Evolutionary conservation across 2,113 vertebrate genomes (phyloP), one percentile per base, ranked within the genome.

Genomic region (Meriones unguiculatus): DNA sequence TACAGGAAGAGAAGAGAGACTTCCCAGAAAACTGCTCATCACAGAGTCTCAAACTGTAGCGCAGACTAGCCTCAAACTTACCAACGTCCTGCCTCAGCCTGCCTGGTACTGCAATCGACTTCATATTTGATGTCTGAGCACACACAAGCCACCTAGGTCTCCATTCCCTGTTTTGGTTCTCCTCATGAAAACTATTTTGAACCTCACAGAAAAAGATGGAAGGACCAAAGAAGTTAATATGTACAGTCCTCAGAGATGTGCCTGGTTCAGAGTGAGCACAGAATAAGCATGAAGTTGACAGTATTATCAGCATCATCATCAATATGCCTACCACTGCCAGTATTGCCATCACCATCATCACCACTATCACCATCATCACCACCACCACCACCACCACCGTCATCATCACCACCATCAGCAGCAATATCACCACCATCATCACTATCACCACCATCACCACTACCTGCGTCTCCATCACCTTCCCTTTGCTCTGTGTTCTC

Each of bases 261-360:
- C 12, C 35, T 2, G 20, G 35, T 35, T 80, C 91, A 93, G 9
- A 54, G 25, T 24, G 3, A 57, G 67, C 35, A 30, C 12, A 0
- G 32, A 5, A 46, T 4, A 35, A 32, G 1, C 30, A 38, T 25
- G n/a, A 9, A 30, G 87, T 18, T 62, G 35, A 8, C 78, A 82
- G 12, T 3, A 59, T 4, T 22, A 20, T 5, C 75, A 30, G 1
- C 62, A 38, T 1, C 35, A 22, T 22, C 24, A 59, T 0, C 5
- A 38, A 6, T 3, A 32, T 3, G 17, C 35, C 0, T 30, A 90
- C 0, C 22, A n/a, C 2, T 18, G n/a, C 0, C 17, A 24, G 1
- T 24, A 57, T 7, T 35, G 59, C 5, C n/a, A 38, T 3, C 32
- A 35, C 4, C 85, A 87, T 0, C 67, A 41, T 2, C 50, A 88